Base-by-base conservation (phyloP, 2,888 invertebrate genomes). In the Salticus scenicus region DNA sequence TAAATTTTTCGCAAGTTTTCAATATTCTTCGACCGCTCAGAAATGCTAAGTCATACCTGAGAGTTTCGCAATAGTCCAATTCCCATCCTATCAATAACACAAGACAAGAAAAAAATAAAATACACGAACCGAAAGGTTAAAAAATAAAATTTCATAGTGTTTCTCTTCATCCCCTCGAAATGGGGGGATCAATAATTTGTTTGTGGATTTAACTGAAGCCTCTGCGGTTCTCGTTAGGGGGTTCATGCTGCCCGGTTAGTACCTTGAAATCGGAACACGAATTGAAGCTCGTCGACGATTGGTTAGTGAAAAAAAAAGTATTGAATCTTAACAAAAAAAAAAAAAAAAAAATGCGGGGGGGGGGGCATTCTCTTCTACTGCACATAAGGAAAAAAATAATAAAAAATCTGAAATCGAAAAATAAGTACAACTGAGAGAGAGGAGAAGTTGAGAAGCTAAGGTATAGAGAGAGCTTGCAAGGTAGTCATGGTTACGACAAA, bases 401-500 rank as follows among this genome's bases (percentile, higher is more conserved):
- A 83, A 71, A 82, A 77, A 84, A 78, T 51, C 78, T 78, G 78
- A 84, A 84, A 84, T 84, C 78, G 84, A 84, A 84, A 84, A 84
- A 84, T 84, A 84, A 84, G 84, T 84, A 84, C 84, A 84, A 73
- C 84, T 78, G 72, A 83, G 82, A 73, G 74, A 37, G 37, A 37
- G 75, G 71, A 72, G 84, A 84, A 84, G 84, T 84, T 84, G 84
- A 84, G 84, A 84, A 84, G 84, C 83, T 72, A 78, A 84, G 84
- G 84, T 74, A 37, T 37, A 10, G 37, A 78, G 66, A 47, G 57
- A 73, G 67, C 57, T 17, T 67, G 75, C 74, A 75, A 76, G 71
- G 85, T 86, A 86, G 64, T 75, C 85, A 86, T 86, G 85, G 85
- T 47, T 80, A 86, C 85, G 63, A 33, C n/a, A 67, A 66, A 67